Conservation (phyloP, 2,888 invertebrate species). For the Eulithis prunata region DNA sequence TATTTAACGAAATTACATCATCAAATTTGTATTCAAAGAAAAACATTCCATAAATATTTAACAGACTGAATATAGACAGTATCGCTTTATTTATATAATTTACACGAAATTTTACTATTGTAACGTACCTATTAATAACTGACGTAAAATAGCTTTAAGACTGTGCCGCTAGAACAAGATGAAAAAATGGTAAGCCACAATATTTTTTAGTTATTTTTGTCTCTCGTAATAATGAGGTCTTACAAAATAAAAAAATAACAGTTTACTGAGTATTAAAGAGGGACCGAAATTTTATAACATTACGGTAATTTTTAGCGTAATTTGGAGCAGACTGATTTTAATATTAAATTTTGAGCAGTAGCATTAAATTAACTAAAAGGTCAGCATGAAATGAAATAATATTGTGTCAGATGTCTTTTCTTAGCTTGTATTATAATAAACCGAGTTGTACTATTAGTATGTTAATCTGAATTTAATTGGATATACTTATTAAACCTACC, state of each 20-base stretch:
- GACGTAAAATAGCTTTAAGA: constrained; percentile 41
- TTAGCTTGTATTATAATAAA: constrained; percentile 5
- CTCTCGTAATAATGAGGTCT: constrained; percentile 28
- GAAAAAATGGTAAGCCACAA: constrained; percentile 18
- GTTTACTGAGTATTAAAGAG: constrained; percentile 67
- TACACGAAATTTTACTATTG: constrained; percentile 42
- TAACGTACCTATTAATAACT: constrained; percentile 31
- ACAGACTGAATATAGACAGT: constrained; percentile 63
- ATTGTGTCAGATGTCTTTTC: constrained; percentile 11
- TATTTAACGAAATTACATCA: constrained; percentile 28
- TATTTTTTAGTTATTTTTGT: constrained; percentile 27
- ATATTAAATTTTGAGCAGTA: constrained; percentile 59
- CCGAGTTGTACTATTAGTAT: background rate
- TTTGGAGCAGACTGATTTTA: constrained; percentile 72
- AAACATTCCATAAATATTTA: constrained; percentile 64
- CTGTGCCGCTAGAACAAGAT: constrained; percentile 34
- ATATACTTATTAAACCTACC: constrained; percentile 6
- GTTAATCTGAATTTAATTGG: no score
- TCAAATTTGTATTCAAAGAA: constrained; percentile 36
- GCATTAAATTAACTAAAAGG: constrained; percentile 30
- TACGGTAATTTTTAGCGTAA: constrained; percentile 64
- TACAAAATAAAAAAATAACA: constrained; percentile 41
- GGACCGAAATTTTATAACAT: constrained; percentile 70
- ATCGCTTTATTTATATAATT: constrained; percentile 53
- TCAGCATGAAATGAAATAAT: constrained; percentile 26